A percentile compares a stretch with the other conserved stretches of the same genome.
Conservation (phyloP, 2,888 invertebrate species). For the Xestia rhomboidea region DNA sequence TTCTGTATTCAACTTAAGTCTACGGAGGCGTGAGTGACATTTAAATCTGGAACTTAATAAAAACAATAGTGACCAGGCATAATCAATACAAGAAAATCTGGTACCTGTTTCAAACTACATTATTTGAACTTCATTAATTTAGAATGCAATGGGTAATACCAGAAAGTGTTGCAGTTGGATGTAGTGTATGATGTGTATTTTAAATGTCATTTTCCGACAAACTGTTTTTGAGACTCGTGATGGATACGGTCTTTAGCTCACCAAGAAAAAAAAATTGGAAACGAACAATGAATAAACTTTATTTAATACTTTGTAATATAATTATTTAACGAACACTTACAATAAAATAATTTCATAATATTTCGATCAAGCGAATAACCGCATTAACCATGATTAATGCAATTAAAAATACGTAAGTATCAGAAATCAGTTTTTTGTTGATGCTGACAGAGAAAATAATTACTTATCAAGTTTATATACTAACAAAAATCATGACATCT, state of each 20-base stretch:
- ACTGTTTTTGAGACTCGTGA: background rate
- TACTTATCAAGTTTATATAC: background rate
- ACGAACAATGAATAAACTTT: constrained; percentile 41
- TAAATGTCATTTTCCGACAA: background rate
- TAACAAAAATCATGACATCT: background rate
- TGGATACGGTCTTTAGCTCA: background rate
- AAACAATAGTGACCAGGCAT: background rate
- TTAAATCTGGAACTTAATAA: background rate
- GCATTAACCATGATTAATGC: constrained; percentile 22
- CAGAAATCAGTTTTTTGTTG: background rate
- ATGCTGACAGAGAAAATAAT: background rate
- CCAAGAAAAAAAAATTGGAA: background rate
- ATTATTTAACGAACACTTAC: constrained; percentile 21
- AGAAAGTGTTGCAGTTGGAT: background rate
- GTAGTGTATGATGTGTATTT: background rate
- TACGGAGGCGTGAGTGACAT: background rate
- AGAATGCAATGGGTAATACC: background rate
- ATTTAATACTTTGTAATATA: constrained; percentile 37
- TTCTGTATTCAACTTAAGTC: too few species aligned
- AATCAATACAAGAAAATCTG: background rate
- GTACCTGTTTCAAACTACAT: background rate
- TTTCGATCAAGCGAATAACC: constrained; percentile 32
- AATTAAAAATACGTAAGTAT: constrained; percentile 4
- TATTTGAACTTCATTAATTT: background rate
- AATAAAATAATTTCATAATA: constrained; percentile 40